Evolutionary conservation across 2,888 invertebrate genomes (phyloP), one percentile per base, ranked within the genome.

Genomic region (Steinernema carpocapsae): DNA sequence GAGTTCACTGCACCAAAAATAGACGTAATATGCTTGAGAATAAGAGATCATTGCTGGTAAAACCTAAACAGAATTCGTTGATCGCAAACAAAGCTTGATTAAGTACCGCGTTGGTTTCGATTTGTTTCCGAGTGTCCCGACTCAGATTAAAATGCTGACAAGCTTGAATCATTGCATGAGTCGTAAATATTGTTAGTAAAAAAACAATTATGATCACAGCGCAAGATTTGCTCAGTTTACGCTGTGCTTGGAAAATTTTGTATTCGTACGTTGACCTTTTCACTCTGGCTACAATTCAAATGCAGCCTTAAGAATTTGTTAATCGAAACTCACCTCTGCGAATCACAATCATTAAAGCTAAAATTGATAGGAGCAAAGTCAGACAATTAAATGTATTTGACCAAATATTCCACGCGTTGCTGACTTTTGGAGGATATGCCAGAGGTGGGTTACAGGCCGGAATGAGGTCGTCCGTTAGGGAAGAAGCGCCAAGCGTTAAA

Each of bases 201-300:
- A 56, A 56, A 6, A 56, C 56, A 3, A 26, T 26, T 7, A 26
- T 22, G 24, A 56, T 56, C 24, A 56, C 56, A 3, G 56, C 56
- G 26, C 56, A 56, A 4, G 56, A 56, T 56, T 56, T 56, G 26
- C 56, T 56, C 26, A 56, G 26, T 56, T 56, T 56, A 7, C 56
- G 56, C 56, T 56, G 56, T 24, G 3, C 17, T 14, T 56, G 56
- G 26, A 56, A 56, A 6, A 56, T 22, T 19, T 56, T 56, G 7
- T 22, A 17, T 26, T 56, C 56, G 26, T 56, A 56, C 2, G 22
- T 19, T 19, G 7, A 56, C 7, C 26, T 26, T 56, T 19, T 22
- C 22, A 2, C 24, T 56, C 56, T 22, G 6, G 24, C n/a, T 56
- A 26, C 12, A 19, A 26, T 24, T 56, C 26, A 24, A 10, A 6